These are phyloP conservation scores for Blastobasis adustella DNA, from an alignment of 2,888 invertebrate genomes.

Conservation along the genomic window DNA sequence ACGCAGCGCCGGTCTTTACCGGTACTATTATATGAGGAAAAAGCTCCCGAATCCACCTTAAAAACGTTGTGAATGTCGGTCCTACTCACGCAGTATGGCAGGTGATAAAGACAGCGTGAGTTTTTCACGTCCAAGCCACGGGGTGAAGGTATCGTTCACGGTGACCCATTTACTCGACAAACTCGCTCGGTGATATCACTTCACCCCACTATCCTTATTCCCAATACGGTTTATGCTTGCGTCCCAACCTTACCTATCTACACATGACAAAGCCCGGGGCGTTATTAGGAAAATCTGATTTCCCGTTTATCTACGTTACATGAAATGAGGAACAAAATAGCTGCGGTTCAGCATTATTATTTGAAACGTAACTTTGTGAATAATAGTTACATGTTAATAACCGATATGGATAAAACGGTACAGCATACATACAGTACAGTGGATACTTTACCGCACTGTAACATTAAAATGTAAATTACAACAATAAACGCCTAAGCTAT, in stretches of 20 bases:
- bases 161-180: constrained; percentile 5
- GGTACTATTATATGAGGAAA: constrained; percentile 8
- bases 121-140: constrained; percentile 4
- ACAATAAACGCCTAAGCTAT: too few species aligned
- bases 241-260: not conserved
- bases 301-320: not conserved
- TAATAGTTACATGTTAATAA: too few species aligned
- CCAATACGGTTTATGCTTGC: not conserved
- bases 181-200: constrained; percentile 4
- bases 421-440: too few species aligned
- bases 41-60: constrained; percentile 11
- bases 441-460: too few species aligned
- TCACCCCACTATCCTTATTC: not conserved
- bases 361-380: too few species aligned
- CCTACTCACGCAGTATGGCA: constrained; percentile 12
- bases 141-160: constrained; percentile 6
- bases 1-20: constrained; percentile 11
- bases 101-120: constrained; percentile 16
- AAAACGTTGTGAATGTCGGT: constrained; percentile 7
- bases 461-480: too few species aligned
- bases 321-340: too few species aligned
- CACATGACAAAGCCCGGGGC: not conserved
- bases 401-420: too few species aligned
- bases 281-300: not conserved
- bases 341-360: too few species aligned